Percentiles rank a stretch among this genome's conserved stretches.
These are phyloP conservation scores for Hylaea fasciaria DNA, from an alignment of 2,888 invertebrate species.

Conservation along the genomic window DNA sequence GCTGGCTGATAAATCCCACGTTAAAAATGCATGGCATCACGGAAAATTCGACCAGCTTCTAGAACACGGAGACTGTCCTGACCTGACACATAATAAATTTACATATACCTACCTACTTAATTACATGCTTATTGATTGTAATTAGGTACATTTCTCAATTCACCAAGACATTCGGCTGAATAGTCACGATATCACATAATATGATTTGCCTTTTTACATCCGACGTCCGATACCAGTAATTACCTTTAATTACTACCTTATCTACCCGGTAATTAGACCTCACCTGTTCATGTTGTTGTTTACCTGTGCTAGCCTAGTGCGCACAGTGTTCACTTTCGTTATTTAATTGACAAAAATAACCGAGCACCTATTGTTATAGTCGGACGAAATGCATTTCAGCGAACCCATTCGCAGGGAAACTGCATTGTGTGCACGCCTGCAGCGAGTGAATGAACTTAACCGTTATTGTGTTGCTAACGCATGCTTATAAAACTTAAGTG, in stretches of 20 bases:
- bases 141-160: too few relatives aligned
- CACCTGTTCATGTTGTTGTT: not conserved
- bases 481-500: slow-evolving; percentile 15
- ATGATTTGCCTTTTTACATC: too few relatives aligned
- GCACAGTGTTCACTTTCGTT: slow-evolving; percentile 1
- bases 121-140: not conserved
- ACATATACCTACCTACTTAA: not conserved
- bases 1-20: too few relatives aligned
- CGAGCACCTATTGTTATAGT: slow-evolving; percentile 17
- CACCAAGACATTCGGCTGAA: too few relatives aligned
- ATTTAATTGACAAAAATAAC: slow-evolving; percentile 5
- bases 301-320: not conserved
- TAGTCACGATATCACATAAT: too few relatives aligned
- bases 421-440: slow-evolving; percentile 46
- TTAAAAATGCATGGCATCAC: too few relatives aligned
- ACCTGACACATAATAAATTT: too few relatives aligned
- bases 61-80: too few relatives aligned
- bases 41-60: too few relatives aligned
- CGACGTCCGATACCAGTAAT: not conserved
- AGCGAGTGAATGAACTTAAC: slow-evolving; percentile 56
- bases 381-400: slow-evolving; percentile 33
- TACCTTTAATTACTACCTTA: not conserved
- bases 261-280: not conserved
- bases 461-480: slow-evolving; percentile 42
- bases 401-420: slow-evolving; percentile 48